Conservation (phyloP, 2,888 invertebrate species). For the Adelphocoris suturalis region DNA sequence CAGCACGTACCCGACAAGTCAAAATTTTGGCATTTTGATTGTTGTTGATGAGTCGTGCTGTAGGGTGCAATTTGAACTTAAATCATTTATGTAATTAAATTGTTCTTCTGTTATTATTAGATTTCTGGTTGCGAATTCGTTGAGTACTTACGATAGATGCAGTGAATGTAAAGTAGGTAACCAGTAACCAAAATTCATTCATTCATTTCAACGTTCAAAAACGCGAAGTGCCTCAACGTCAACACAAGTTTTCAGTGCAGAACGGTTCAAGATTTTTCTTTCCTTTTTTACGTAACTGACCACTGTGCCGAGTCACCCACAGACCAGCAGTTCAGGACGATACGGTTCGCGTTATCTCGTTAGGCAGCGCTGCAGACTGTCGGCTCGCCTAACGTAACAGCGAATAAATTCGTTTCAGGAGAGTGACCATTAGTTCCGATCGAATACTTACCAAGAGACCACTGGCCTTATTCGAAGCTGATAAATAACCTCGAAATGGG, state of each 20-base stretch:
- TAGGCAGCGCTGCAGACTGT: not conserved
- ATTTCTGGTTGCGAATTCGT: too few relatives aligned
- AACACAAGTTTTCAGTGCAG: constrained; percentile 52
- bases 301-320: constrained; percentile 3
- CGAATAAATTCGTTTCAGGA: constrained; percentile 53
- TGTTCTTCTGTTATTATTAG: too few relatives aligned
- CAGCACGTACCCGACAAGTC: too few relatives aligned
- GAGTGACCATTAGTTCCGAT: constrained; percentile 63
- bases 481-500: not conserved
- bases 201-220: too few relatives aligned
- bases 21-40: too few relatives aligned
- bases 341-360: constrained; percentile 40
- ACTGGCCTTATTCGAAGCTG: constrained; percentile 6
- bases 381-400: constrained; percentile 38
- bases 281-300: constrained; percentile 56
- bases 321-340: constrained; percentile 40
- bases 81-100: too few relatives aligned
- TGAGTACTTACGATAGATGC: too few relatives aligned
- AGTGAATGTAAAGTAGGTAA: too few relatives aligned
- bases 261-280: constrained; percentile 16
- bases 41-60: too few relatives aligned
- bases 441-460: constrained; percentile 35
- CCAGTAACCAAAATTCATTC: too few relatives aligned
- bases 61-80: too few relatives aligned
- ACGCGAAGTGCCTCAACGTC: not conserved